Base-by-base conservation (phyloP, 2,888 invertebrate genomes). In the Timema podura region DNA sequence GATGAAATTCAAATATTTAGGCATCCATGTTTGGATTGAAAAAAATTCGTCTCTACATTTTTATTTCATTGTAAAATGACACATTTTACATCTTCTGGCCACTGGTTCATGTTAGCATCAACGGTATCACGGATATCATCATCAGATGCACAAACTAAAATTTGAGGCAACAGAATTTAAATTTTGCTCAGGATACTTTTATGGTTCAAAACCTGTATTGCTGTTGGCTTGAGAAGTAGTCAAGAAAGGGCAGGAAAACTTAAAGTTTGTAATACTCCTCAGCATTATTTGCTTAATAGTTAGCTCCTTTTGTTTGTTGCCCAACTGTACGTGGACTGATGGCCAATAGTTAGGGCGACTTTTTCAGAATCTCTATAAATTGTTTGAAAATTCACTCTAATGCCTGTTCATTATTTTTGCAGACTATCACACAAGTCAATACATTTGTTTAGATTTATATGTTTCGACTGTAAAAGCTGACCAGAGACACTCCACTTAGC, bases 231-330 rank as follows among this genome's bases (percentile, higher is more conserved):
- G 61, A 61, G 44, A 30, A 44, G 44, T 15, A 61, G 1, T 61
- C 61, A 30, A 61, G 61, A 61, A 61, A 61, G 61, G 61, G 61
- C 61, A 61, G 44, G 30, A 61, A 61, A 30, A 61, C 16, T 11
- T 30, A 61, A 44, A 61, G 61, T 61, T 61, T 2, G 30, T 30
- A 30, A 30, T 30, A 30, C 30, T 30, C 30, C 3, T 30, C 30
- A 30, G 3, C 30, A 30, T 30, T 30, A 30, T 30, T 30, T 61
- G 44, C 13, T 16, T 30, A 1, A 30, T 61, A 44, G 7, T 61
- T 61, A n/a, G 44, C 44, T 6, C 30, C 30, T 13, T 61, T 5
- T 61, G 61, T 15, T 61, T 61, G 61, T 5, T 30, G 30, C n/a
- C 9, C 9, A n/a, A 30, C 11, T 61, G 30, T 61, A 44, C 10